Conservation (phyloP, 2,888 invertebrate genomes). For the Callinectes sapidus region DNA sequence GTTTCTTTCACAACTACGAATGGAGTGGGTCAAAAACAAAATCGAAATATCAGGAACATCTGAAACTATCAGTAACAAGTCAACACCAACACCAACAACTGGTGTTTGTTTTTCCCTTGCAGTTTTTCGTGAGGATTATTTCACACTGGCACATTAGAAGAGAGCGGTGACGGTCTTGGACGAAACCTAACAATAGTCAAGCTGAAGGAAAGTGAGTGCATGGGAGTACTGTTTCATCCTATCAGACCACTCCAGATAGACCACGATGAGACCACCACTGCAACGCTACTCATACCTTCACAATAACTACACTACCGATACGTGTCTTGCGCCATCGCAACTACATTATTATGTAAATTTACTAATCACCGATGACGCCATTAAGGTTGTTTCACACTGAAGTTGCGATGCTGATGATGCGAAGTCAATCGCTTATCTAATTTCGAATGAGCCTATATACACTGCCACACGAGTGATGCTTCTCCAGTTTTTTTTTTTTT, state of each 20-base stretch:
- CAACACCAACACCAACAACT: too few species aligned
- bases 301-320: background rate
- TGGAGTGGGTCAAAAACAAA: too few species aligned
- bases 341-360: background rate
- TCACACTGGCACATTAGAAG: background rate
- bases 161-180: background rate
- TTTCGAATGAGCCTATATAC: too few species aligned
- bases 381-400: too few species aligned
- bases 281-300: background rate
- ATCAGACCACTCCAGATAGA: background rate
- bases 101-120: background rate
- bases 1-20: background rate
- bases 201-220: background rate
- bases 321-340: background rate
- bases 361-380: background rate
- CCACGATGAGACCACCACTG: background rate
- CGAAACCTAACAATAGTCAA: background rate
- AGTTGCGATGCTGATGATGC: too few species aligned
- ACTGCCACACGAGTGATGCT: too few species aligned
- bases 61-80: too few species aligned
- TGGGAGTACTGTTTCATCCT: background rate
- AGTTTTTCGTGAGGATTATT: background rate
- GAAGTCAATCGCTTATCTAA: too few species aligned
- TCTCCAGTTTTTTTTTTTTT: too few species aligned
- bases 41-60: too few species aligned